Conservation (phyloP, 2,888 invertebrate genomes). For the Idaea biselata region DNA sequence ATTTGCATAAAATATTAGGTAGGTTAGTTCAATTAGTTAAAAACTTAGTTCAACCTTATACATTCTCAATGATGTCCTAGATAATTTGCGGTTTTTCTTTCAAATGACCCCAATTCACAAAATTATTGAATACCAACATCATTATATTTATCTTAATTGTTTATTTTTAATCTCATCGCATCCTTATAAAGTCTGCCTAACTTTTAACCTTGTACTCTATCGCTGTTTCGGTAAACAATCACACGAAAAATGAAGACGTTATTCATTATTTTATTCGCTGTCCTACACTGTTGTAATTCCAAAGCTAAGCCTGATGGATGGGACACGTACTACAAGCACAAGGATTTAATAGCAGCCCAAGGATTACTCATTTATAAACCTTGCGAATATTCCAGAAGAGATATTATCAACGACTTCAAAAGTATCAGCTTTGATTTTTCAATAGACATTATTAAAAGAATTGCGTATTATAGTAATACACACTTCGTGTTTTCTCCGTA, state of each 20-base stretch:
- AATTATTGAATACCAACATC: not conserved
- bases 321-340: conserved; percentile 16
- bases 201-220: not conserved
- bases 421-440: conserved; percentile 16
- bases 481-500: conserved; percentile 29
- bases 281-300: conserved; percentile 4
- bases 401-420: conserved; percentile 15
- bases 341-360: conserved; percentile 11
- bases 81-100: not conserved
- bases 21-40: no score
- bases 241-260: conserved; percentile 12
- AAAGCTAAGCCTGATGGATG: conserved; percentile 13
- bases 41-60: not conserved
- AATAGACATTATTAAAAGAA: conserved; percentile 11
- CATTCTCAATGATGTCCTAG: not conserved
- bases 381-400: conserved; percentile 15
- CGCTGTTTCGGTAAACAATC: not conserved
- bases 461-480: conserved; percentile 11
- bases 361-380: conserved; percentile 12
- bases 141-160: not conserved
- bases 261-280: conserved; percentile 4
- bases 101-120: not conserved
- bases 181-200: not conserved
- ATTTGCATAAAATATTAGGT: not conserved
- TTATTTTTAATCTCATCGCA: not conserved